phyloP scores from a whole-genome alignment of 2,888 invertebrate genomes.

The Cenopis cana region DNA sequence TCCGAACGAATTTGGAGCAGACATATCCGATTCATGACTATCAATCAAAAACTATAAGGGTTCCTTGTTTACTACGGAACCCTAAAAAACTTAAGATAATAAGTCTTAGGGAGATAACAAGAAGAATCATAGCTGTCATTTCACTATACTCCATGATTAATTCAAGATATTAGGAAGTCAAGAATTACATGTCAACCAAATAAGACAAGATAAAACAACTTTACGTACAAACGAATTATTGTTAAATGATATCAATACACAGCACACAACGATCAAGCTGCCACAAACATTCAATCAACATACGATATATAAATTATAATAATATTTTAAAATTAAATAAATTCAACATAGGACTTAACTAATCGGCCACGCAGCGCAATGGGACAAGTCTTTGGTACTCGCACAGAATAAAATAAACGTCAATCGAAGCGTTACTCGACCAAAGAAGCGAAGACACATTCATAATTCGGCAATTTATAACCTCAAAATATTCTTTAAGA shows the following conservation, averaged over 20 bases:
- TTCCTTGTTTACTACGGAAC: no score
- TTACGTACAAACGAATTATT: neutral
- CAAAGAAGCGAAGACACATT: slow-evolving; percentile 47
- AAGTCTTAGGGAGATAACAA: no score
- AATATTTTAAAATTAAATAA: slow-evolving; percentile 26
- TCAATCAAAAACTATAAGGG: no score
- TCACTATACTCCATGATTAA: no score
- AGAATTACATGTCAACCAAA: neutral
- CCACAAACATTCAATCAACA: slow-evolving; percentile 25
- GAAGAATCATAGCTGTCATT: no score
- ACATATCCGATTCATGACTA: no score
- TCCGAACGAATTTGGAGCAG: neutral
- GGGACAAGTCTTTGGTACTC: slow-evolving; percentile 69
- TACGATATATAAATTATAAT: slow-evolving; percentile 18
- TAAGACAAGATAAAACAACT: slow-evolving; percentile 3
- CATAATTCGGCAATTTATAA: neutral
- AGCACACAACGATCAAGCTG: slow-evolving; percentile 19
- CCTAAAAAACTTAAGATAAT: no score
- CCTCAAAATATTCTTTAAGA: neutral
- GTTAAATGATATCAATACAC: neutral
- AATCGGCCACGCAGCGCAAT: slow-evolving; percentile 32
- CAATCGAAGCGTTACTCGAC: slow-evolving; percentile 57
- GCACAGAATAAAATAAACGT: slow-evolving; percentile 53
- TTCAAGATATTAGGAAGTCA: no score
- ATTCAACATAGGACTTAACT: slow-evolving; percentile 30